Evolutionary conservation across 2,888 invertebrate genomes (phyloP).

Genomic region (Drosophila flavopinicola): DNA sequence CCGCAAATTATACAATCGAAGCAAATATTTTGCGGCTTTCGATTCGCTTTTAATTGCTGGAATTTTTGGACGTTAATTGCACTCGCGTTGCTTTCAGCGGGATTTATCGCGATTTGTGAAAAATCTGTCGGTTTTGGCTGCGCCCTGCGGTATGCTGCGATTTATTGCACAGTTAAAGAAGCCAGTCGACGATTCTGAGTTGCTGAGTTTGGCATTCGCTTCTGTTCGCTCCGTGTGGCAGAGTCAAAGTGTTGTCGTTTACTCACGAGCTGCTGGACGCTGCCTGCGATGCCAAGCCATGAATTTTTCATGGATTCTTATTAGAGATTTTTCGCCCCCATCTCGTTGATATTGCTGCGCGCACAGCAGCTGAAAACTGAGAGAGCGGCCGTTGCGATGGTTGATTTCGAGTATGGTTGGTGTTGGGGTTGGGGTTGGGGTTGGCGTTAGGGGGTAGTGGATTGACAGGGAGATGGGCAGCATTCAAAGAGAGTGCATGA

Average conservation of each 20-base stretch:
- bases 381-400: neutral
- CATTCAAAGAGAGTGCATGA: conserved; percentile 3
- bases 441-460: neutral
- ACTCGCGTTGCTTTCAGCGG: conserved; percentile 50
- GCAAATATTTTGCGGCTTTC: conserved; percentile 41
- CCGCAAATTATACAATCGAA: conserved; percentile 69
- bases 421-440: conserved; percentile 9
- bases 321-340: conserved; percentile 72
- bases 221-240: conserved; percentile 75
- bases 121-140: conserved; percentile 12
- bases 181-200: conserved; percentile 7
- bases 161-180: conserved; percentile 61
- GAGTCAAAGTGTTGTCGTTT: conserved; percentile 83
- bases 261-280: conserved; percentile 79
- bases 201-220: conserved; percentile 27
- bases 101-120: conserved; percentile 1
- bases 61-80: conserved; percentile 18
- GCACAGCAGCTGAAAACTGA: conserved; percentile 41
- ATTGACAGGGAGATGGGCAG: neutral
- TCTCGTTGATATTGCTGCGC: conserved; percentile 68
- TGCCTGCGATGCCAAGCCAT: conserved; percentile 74
- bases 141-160: conserved; percentile 36
- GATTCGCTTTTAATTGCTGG: conserved; percentile 4
- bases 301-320: conserved; percentile 81
- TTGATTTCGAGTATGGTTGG: conserved; percentile 17